Conservation (phyloP, 2,113 vertebrate genomes). For the Pelecanoides urinatrix region DNA sequence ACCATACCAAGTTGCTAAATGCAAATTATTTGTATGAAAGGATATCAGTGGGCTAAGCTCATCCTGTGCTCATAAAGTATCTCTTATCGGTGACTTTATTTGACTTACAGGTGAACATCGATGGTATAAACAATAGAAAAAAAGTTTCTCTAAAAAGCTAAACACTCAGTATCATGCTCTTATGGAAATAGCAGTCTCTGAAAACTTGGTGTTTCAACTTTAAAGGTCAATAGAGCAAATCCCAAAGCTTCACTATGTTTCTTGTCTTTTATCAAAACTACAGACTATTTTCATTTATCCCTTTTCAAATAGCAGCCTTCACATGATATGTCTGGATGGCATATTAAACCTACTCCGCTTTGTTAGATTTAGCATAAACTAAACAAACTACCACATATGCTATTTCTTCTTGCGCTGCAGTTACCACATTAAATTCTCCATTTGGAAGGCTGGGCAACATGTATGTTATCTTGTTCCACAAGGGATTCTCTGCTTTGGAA, state of each 20-base stretch:
- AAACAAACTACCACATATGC: background rate
- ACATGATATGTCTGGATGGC: background rate
- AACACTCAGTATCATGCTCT: background rate
- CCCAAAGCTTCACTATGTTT: background rate
- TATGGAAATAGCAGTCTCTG: background rate
- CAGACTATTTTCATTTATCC: background rate
- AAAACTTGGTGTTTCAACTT: background rate
- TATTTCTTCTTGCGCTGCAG: background rate
- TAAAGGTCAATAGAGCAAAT: background rate
- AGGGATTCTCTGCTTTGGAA: slow-evolving; percentile 46
- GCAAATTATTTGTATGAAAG: background rate
- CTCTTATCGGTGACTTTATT: background rate
- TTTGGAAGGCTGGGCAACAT: slow-evolving; percentile 24
- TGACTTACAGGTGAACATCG: background rate
- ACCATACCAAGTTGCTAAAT: background rate
- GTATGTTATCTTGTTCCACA: slow-evolving; percentile 53
- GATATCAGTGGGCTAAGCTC: background rate
- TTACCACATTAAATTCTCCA: background rate
- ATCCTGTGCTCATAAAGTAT: background rate
- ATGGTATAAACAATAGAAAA: background rate
- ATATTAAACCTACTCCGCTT: background rate
- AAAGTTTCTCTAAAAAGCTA: background rate
- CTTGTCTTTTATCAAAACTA: background rate
- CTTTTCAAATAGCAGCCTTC: background rate
- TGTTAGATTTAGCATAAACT: background rate